phyloP scores from a whole-genome alignment of 1,140 invertebrate genomes.

The Pogonomyrmex californicus region DNA sequence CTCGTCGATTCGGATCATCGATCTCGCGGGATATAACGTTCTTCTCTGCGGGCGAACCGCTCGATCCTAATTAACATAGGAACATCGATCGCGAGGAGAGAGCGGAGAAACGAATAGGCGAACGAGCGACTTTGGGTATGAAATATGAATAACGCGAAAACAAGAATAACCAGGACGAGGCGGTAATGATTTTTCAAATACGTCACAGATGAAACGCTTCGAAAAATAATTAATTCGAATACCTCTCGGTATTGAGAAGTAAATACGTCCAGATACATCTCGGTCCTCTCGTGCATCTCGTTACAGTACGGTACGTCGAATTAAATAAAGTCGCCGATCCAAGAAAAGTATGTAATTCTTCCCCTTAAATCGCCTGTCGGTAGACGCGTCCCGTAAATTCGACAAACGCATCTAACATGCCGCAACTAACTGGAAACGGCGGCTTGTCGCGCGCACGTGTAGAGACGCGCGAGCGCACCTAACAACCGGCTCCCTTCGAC shows the following conservation, averaged over 20 bases:
- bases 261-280: background rate
- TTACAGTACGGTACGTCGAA: background rate
- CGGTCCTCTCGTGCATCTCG: too few species aligned
- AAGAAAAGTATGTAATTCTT: background rate
- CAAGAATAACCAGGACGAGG: background rate
- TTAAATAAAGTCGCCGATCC: background rate
- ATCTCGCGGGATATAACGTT: constrained; percentile 60
- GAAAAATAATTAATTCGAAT: constrained; percentile 14
- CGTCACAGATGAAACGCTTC: background rate
- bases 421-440: constrained; percentile 52
- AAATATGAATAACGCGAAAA: constrained; percentile 38
- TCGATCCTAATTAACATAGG: constrained; percentile 70
- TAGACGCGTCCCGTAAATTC: constrained; percentile 22
- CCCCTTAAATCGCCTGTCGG: background rate
- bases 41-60: constrained; percentile 37
- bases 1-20: constrained; percentile 69
- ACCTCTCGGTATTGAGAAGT: background rate
- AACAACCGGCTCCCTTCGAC: constrained; percentile 71
- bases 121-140: background rate
- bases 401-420: constrained; percentile 51
- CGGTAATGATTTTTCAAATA: constrained; percentile 12
- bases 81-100: constrained; percentile 3
- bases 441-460: constrained; percentile 14
- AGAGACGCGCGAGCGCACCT: constrained; percentile 23
- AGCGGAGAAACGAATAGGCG: background rate